A percentile compares a stretch with the other conserved stretches of the same genome.
Evolutionary conservation across 2,888 invertebrate genomes (phyloP).

Genomic region (Synanthedon tipuliformis): DNA sequence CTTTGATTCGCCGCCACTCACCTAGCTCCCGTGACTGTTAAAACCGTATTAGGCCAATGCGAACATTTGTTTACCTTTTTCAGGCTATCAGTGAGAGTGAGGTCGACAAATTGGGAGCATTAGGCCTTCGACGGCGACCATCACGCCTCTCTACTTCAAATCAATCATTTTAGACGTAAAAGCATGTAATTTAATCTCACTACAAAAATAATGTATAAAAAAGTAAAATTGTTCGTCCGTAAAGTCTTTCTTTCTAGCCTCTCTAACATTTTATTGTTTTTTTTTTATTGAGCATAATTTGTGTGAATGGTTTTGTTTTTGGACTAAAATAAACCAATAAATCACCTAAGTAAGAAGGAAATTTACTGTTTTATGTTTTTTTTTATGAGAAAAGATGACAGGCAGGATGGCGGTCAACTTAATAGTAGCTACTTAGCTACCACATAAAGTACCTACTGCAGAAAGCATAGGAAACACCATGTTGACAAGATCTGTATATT

Average conservation of each 20-base stretch:
- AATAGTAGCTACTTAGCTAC: no score
- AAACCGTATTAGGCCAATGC: slow-evolving; percentile 10
- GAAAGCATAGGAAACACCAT: no score
- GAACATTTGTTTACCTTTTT: slow-evolving; percentile 9
- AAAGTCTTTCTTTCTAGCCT: background rate
- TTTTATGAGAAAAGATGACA: no score
- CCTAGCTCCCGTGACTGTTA: slow-evolving; percentile 11
- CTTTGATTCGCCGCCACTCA: slow-evolving; percentile 15
- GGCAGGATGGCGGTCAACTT: no score
- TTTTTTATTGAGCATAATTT: no score
- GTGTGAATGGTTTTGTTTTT: no score
- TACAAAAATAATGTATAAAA: background rate
- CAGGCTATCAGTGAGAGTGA: slow-evolving; percentile 19
- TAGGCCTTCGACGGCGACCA: background rate
- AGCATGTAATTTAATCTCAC: background rate
- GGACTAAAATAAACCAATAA: no score
- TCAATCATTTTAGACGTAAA: background rate
- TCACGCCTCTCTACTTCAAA: slow-evolving; percentile 2
- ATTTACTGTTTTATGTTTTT: no score
- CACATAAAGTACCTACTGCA: no score
- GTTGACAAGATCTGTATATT: no score
- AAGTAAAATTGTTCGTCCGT: background rate
- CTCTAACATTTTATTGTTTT: no score
- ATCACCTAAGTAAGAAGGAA: no score
- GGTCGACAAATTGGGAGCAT: slow-evolving; percentile 6